Evolutionary conservation across 2,113 vertebrate species (phyloP), one percentile per base, ranked within the genome.

Genomic region (Micromys minutus): DNA sequence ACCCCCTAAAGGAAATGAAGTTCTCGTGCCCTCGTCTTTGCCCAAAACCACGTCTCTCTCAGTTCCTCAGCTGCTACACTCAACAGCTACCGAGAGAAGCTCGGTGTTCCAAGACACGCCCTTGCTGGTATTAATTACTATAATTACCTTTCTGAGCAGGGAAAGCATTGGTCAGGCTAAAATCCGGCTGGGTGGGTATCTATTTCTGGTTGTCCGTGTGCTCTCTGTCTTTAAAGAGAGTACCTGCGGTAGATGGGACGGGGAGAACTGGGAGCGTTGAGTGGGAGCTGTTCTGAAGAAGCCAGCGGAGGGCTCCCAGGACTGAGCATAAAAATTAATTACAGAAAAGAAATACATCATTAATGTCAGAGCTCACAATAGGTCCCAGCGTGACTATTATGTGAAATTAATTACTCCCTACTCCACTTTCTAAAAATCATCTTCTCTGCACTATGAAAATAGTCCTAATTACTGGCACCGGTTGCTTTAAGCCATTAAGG

Each of bases 331-430:
- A 98, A 98, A 97, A 96, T 98, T 98, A 98, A 98, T 98, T 98
- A 98, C 97, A 97, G 96, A 95, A 97, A 96, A 93, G 95, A 98
- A 98, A 97, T 97, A 96, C 92, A 96, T 98, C 97, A 98, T 98
- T 98, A 98, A 97, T 86, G 95, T 97, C 96, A 97, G 94, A 89
- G 97, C 42, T 96, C 97, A 96, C 96, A 57, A 96, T 94, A 98
- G 97, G 97, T 98, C 98, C 98, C 98, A 98, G 95, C 97, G 98
- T 97, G 98, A 98, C 97, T 98, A 97, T 98, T 98, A 98, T 94
- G 95, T 94, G 97, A 98, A 98, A 97, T 98, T 98, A 98, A 98
- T 98, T 98, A 98, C 97, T 96, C 95, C 94, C 94, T 97, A 96
- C 96, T 97, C 98, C 97, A 97, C 97, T 97, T 98, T 98, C 92